Evolutionary conservation across 2,113 vertebrate genomes (phyloP).

Genomic region (Maccullochella peelii): DNA sequence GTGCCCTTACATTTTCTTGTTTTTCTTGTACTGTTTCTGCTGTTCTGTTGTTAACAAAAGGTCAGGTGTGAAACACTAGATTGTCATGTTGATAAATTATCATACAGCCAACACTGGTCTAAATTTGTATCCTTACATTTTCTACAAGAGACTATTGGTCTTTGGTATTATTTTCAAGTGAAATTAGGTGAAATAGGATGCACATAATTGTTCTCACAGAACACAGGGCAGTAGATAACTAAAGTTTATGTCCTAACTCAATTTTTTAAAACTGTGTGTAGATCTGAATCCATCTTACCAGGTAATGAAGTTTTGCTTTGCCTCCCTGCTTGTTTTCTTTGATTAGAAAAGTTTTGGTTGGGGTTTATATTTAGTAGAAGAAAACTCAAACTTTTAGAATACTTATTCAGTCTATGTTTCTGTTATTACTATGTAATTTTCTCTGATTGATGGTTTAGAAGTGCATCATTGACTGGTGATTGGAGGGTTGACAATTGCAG

Average conservation of each 20-base stretch:
- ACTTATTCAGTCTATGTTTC: slow-evolving; percentile 24
- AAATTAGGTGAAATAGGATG: slow-evolving; percentile 13
- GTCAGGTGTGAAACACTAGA: slow-evolving; percentile 20
- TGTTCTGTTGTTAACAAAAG: slow-evolving; percentile 29
- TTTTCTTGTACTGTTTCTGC: neutral
- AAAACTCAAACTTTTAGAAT: slow-evolving; percentile 32
- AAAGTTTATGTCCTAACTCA: neutral
- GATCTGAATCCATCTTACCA: neutral
- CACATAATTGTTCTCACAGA: slow-evolving; percentile 8
- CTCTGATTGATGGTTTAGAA: slow-evolving; percentile 55
- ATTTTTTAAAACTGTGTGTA: neutral
- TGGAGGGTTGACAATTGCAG: slow-evolving; percentile 57
- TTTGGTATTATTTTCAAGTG: slow-evolving; percentile 23
- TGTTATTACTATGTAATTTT: slow-evolving; percentile 55
- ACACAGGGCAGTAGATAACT: neutral
- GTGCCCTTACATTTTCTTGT: neutral
- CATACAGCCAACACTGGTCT: slow-evolving; percentile 3
- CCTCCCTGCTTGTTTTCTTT: slow-evolving; percentile 12
- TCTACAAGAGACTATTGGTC: neutral
- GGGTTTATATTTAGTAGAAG: neutral
- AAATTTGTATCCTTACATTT: neutral
- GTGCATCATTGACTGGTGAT: slow-evolving; percentile 61
- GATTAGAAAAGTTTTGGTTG: slow-evolving; percentile 27
- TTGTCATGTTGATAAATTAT: slow-evolving; percentile 11
- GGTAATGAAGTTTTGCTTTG: neutral